These are phyloP conservation scores for Plusia festucae DNA, from an alignment of 2,888 invertebrate genomes.

Conservation along the genomic window DNA sequence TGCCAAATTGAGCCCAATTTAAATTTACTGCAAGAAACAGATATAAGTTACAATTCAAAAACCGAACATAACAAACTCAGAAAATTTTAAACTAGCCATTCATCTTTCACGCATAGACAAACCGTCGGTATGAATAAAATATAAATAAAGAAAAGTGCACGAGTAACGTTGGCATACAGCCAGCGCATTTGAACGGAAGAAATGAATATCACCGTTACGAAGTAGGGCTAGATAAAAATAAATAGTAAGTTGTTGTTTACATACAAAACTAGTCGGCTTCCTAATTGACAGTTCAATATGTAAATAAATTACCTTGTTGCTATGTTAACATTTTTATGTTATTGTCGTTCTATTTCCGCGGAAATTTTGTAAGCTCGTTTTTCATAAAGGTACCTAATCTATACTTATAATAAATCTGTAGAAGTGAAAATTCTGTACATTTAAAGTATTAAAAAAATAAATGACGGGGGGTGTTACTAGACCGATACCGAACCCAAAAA, in stretches of 20 bases:
- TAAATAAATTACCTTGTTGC: slow-evolving; percentile 44
- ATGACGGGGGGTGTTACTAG: too few relatives aligned
- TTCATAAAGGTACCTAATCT: not conserved
- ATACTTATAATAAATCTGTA: too few relatives aligned
- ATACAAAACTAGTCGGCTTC: slow-evolving; percentile 40
- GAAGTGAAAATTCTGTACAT: too few relatives aligned
- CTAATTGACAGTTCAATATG: slow-evolving; percentile 34
- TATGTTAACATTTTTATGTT: slow-evolving; percentile 4
- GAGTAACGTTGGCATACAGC: slow-evolving; percentile 57
- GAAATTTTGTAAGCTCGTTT: not conserved
- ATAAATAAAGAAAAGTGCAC: slow-evolving; percentile 62
- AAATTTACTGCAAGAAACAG: not conserved
- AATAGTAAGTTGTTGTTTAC: slow-evolving; percentile 51
- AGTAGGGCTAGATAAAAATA: slow-evolving; percentile 54
- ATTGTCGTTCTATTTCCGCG: not conserved
- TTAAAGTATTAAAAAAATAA: too few relatives aligned
- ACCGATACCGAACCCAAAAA: too few relatives aligned
- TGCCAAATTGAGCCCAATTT: not conserved
- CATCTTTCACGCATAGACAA: slow-evolving; percentile 47
- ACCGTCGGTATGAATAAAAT: slow-evolving; percentile 46
- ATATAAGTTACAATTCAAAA: not conserved
- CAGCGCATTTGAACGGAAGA: slow-evolving; percentile 58
- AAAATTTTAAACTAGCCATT: slow-evolving; percentile 29
- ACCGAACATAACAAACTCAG: slow-evolving; percentile 7
- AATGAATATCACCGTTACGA: slow-evolving; percentile 57